Evolutionary conservation across 2,888 invertebrate genomes (phyloP).

Genomic region (Brachyptera putata): DNA sequence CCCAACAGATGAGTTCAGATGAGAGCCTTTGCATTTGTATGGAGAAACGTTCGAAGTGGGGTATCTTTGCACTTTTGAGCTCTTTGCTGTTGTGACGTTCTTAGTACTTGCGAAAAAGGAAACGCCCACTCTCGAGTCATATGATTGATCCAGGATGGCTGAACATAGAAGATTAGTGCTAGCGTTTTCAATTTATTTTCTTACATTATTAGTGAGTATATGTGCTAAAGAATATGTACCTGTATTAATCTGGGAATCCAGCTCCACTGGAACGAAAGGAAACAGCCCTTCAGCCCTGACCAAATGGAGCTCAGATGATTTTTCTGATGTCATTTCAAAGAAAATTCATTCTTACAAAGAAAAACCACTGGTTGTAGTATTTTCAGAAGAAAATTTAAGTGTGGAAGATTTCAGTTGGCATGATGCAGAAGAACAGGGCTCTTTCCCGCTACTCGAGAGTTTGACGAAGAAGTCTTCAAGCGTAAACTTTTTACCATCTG

Average conservation of each 20-base stretch:
- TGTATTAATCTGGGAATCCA: constrained; percentile 26
- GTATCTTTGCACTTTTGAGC: too few species aligned
- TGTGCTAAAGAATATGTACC: constrained; percentile 26
- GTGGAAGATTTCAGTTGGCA: constrained; percentile 56
- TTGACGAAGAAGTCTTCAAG: constrained; percentile 6
- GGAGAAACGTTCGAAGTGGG: too few species aligned
- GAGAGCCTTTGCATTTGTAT: too few species aligned
- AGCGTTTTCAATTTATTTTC: constrained; percentile 2
- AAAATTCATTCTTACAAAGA: constrained; percentile 10
- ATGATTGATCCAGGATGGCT: constrained; percentile 18
- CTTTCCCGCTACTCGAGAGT: constrained; percentile 2
- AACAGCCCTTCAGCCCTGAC: neutral
- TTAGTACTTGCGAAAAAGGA: neutral
- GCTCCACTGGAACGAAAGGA: neutral
- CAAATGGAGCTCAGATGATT: constrained; percentile 11
- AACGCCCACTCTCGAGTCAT: constrained; percentile 13
- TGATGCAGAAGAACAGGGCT: constrained; percentile 39
- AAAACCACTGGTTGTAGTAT: constrained; percentile 43
- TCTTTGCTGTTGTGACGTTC: neutral
- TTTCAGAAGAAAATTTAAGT: constrained; percentile 52
- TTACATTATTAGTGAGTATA: constrained; percentile 9
- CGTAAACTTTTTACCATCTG: constrained; percentile 11
- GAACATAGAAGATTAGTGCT: neutral
- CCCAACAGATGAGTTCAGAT: too few species aligned
- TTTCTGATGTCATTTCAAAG: constrained; percentile 5